phyloP scores from a whole-genome alignment of 2,888 invertebrate genomes.

The Slavum lentiscoides region DNA sequence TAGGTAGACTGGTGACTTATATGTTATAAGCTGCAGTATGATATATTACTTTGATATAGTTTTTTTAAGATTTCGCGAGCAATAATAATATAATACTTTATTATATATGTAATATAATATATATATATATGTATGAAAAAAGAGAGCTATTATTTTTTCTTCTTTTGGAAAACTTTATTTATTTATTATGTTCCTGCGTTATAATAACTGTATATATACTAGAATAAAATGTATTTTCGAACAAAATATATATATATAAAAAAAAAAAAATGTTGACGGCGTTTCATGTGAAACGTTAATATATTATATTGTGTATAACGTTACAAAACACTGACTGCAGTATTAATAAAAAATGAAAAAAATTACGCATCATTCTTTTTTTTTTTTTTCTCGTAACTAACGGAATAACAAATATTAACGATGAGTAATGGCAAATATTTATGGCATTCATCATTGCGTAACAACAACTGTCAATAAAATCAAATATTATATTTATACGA shows the following conservation, averaged over 20 bases:
- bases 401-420: slow-evolving; percentile 11
- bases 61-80: no score
- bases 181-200: neutral
- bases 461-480: slow-evolving; percentile 33
- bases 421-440: slow-evolving; percentile 40
- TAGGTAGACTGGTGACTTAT: no score
- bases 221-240: neutral
- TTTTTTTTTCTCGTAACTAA: neutral
- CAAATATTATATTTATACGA: slow-evolving; percentile 25
- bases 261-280: neutral
- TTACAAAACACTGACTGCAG: neutral
- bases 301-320: neutral
- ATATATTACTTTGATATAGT: no score
- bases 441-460: slow-evolving; percentile 19
- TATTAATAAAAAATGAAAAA: neutral
- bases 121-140: no score
- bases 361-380: slow-evolving; percentile 1
- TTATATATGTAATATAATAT: no score
- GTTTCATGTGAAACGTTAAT: neutral
- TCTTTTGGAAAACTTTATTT: neutral
- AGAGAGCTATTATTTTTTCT: neutral
- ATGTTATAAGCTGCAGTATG: no score
- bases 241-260: neutral
- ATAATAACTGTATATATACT: neutral
- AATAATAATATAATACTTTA: no score